Conservation (phyloP, 2,888 invertebrate genomes). For the Spodoptera exigua region DNA sequence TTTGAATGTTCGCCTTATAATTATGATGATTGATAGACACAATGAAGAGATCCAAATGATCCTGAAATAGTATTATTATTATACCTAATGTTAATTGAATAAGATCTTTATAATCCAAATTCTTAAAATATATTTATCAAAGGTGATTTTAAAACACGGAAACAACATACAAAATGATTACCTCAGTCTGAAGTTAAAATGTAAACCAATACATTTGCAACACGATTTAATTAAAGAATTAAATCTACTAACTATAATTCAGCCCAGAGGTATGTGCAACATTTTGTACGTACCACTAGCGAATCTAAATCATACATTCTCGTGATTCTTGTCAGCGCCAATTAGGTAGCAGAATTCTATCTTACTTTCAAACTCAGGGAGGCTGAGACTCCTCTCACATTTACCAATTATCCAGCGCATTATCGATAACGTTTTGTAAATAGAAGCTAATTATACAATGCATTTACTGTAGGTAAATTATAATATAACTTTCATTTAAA, state of each 20-base stretch:
- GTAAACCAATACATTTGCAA: conserved; percentile 31
- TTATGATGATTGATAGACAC: too few species aligned
- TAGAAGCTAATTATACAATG: too few species aligned
- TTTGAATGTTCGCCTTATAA: too few species aligned
- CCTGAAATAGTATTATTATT: too few species aligned
- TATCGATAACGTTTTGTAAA: too few species aligned
- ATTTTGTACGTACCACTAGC: conserved; percentile 23
- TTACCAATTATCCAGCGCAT: neutral
- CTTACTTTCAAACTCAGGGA: conserved; percentile 41
- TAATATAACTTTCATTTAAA: too few species aligned
- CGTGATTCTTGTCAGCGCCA: conserved; percentile 48
- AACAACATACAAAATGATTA: too few species aligned
- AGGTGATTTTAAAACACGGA: too few species aligned
- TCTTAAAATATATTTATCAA: too few species aligned
- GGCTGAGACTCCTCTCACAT: conserved; percentile 8
- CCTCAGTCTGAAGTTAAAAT: neutral
- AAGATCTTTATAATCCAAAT: too few species aligned
- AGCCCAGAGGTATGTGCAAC: conserved; percentile 41
- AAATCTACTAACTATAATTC: conserved; percentile 31
- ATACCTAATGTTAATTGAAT: too few species aligned
- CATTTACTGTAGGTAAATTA: conserved; percentile 7
- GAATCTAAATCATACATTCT: conserved; percentile 53
- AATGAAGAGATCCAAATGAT: too few species aligned
- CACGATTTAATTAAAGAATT: conserved; percentile 41
- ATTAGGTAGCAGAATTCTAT: conserved; percentile 43